Conservation (phyloP, 1,140 invertebrate genomes). For the Drosophila punjabiensis region DNA sequence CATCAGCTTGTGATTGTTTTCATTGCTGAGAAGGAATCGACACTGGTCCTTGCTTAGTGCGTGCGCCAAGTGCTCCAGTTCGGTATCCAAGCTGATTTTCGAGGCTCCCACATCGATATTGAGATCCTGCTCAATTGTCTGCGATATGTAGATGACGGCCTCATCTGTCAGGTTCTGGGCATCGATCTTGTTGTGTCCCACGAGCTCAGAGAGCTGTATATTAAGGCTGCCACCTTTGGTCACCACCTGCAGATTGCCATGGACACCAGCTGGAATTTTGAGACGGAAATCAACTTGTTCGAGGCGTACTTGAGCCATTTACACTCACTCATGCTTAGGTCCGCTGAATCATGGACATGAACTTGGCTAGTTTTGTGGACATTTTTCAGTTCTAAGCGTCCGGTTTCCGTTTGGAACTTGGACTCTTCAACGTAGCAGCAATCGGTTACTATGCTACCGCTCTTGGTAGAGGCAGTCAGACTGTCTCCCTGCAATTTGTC, state of each 20-base stretch:
- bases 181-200: constrained; percentile 62
- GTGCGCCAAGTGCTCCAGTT: constrained; percentile 61
- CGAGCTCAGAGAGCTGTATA: constrained; percentile 76
- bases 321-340: constrained; percentile 79
- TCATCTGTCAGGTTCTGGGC: constrained; percentile 54
- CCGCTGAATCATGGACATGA: constrained; percentile 61
- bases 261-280: constrained; percentile 65
- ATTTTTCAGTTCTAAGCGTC: constrained; percentile 72
- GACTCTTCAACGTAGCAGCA: constrained; percentile 80
- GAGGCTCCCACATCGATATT: constrained; percentile 62
- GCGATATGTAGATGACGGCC: constrained; percentile 76
- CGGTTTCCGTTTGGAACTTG: constrained; percentile 70
- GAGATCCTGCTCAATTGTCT: constrained; percentile 66
- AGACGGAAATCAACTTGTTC: background rate
- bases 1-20: constrained; percentile 36
- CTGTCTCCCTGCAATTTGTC: constrained; percentile 78
- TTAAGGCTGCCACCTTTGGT: constrained; percentile 74
- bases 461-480: constrained; percentile 61
- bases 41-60: constrained; percentile 44
- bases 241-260: constrained; percentile 71
- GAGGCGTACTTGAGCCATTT: background rate
- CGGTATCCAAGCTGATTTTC: constrained; percentile 52
- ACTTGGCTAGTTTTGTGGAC: constrained; percentile 76
- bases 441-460: constrained; percentile 69
- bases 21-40: constrained; percentile 48